Conservation (phyloP, 1,140 invertebrate species). For the Drosophila ercepeae region DNA sequence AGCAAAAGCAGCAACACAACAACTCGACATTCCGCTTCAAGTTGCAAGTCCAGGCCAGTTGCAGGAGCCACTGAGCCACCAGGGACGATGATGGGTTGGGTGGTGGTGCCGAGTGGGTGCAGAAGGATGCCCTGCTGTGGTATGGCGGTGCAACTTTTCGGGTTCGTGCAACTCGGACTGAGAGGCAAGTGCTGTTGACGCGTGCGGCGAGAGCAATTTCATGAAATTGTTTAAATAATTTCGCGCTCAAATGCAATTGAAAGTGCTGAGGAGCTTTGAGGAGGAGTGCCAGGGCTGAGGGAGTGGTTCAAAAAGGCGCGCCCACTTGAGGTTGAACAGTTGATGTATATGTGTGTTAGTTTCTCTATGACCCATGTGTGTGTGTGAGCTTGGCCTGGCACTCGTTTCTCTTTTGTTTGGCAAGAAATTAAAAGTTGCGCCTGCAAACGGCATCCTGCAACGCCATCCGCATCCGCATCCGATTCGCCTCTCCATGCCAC, state of each 20-base stretch:
- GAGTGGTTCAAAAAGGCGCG: constrained; percentile 39
- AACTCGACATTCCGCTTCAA: constrained; percentile 58
- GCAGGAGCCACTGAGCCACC: constrained; percentile 6
- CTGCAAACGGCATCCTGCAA: constrained; percentile 66
- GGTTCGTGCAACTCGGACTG: constrained; percentile 56
- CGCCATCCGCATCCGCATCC: constrained; percentile 47
- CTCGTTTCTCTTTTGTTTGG: constrained; percentile 68
- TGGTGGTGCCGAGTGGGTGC: background rate
- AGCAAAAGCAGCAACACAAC: constrained; percentile 26
- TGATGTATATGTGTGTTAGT: constrained; percentile 36
- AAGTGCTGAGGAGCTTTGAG: constrained; percentile 31
- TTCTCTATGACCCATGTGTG: constrained; percentile 1
- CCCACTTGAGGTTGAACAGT: constrained; percentile 63
- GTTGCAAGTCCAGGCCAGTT: constrained; percentile 57
- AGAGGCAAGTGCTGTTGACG: constrained; percentile 76
- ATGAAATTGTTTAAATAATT: constrained; percentile 82
- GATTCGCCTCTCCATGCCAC: background rate
- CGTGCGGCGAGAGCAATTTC: constrained; percentile 77
- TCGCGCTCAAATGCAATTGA: constrained; percentile 80
- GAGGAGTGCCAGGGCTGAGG: constrained; percentile 3
- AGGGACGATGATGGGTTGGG: background rate
- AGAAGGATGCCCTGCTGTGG: background rate
- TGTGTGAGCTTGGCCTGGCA: constrained; percentile 43
- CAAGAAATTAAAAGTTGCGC: constrained; percentile 78
- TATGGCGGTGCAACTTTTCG: constrained; percentile 42